Evolutionary conservation across 2,113 vertebrate species (phyloP).

Genomic region (Psittacara wagleri): DNA sequence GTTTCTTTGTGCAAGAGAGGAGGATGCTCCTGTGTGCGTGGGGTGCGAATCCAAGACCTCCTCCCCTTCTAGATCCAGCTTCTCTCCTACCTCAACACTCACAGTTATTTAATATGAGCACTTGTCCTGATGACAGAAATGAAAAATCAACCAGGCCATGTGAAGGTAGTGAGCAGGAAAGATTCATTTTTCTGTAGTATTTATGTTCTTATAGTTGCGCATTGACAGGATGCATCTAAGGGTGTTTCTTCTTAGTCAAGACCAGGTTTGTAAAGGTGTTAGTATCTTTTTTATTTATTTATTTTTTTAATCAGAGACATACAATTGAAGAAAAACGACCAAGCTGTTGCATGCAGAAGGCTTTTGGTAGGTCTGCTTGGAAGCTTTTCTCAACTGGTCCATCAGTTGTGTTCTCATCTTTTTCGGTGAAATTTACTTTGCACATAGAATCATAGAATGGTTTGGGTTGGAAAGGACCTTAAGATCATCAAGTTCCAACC

Average conservation of each 20-base stretch:
- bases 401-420: background rate
- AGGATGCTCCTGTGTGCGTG: background rate
- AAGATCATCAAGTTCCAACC: no score
- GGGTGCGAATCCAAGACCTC: background rate
- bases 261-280: background rate
- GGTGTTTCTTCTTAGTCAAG: background rate
- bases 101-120: background rate
- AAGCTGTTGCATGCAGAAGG: background rate
- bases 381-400: background rate
- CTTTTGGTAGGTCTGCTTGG: background rate
- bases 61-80: background rate
- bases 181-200: background rate
- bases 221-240: background rate
- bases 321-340: background rate
- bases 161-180: background rate
- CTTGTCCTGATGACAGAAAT: background rate
- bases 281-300: background rate
- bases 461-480: no score
- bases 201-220: background rate
- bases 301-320: background rate
- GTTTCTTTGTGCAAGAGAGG: background rate
- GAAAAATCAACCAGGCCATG: background rate
- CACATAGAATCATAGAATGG: background rate
- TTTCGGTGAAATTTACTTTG: background rate
- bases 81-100: background rate